Conservation (phyloP, 2,113 vertebrate species). For the Hippocampus zosterae region DNA sequence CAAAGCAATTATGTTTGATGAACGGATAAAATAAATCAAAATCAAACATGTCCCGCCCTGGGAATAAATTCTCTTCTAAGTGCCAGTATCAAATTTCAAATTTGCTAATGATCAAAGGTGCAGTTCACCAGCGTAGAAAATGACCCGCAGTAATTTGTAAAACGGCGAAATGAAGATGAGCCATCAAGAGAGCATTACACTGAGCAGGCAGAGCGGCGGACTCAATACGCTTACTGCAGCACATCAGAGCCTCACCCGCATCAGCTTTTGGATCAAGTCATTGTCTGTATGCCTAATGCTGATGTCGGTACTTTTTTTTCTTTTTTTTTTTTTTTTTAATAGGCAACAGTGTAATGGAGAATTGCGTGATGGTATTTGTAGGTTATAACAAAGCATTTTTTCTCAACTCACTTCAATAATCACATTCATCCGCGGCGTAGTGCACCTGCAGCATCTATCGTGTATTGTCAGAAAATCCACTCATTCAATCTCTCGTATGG, state of each 20-base stretch:
- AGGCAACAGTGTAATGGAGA: conserved; percentile 5
- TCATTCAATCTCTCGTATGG: no score
- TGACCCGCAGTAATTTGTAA: conserved; percentile 2
- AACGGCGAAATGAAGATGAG: conserved; percentile 3
- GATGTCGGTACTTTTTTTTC: neutral
- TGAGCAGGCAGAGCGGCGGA: neutral
- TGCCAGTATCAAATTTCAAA: neutral
- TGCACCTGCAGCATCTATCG: no score
- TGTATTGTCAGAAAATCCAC: no score
- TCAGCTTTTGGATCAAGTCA: conserved; percentile 8
- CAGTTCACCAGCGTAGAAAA: neutral
- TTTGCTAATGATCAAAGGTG: neutral
- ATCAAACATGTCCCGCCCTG: neutral
- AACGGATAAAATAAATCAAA: no score
- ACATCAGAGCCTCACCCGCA: neutral
- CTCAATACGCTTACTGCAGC: conserved; percentile 5
- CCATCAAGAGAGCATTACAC: neutral
- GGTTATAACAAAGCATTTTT: neutral
- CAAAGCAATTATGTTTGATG: no score
- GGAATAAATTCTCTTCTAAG: neutral
- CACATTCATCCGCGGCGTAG: neutral
- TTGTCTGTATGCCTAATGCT: neutral
- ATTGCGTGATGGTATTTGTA: neutral
- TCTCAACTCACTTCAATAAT: no score
- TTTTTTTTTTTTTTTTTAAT: neutral